Base-by-base conservation (phyloP, 2,797 vertebrate species). In the Cheirogaleus major region DNA sequence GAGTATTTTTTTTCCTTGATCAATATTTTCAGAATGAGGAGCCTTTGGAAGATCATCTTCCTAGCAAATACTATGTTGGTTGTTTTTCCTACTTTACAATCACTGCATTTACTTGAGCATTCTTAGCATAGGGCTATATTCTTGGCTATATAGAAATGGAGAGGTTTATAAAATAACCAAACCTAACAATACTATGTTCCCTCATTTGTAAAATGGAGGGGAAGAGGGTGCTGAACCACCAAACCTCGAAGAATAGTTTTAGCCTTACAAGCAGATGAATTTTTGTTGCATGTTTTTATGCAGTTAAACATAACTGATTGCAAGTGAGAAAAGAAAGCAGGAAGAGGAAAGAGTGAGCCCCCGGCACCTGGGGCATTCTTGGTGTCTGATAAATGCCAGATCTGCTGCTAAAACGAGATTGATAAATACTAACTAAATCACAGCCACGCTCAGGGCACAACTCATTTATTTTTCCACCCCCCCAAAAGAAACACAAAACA, bases 351-450 rank as follows among this genome's bases (percentile, higher is more conserved):
- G 91, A 59, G 89, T 27, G 90, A 86, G 90, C 83, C 50, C 73
- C 79, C 35, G 13, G 63, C 57, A 82, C 83, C 88, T 52, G 94
- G 89, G 85, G 92, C 92, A 0, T 57, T 88, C 89, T 94, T 25
- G 0, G 45, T 6, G 69, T 86, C 91, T 92, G 91, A 93, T 86
- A 88, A 96, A 94, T 65, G 93, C 93, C 95, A 81, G 75, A 32
- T 87, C 78, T 88, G 84, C 91, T 80, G 91, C 89, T 43, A 57
- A 88, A 70, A 93, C 87, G 94, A 89, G 93, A 93, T 67, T 78
- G 91, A 96, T 96, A 96, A 90, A 95, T 80, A 63, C 92, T 83
- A 86, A 95, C 63, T 61, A 88, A 95, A 97, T 89, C 96, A 93
- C 89, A 83, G 96, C 96, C 93, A 76, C 5, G 38, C 89, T 97